phyloP scores from a whole-genome alignment of 2,113 vertebrate genomes.

The Mustela nigripes region DNA sequence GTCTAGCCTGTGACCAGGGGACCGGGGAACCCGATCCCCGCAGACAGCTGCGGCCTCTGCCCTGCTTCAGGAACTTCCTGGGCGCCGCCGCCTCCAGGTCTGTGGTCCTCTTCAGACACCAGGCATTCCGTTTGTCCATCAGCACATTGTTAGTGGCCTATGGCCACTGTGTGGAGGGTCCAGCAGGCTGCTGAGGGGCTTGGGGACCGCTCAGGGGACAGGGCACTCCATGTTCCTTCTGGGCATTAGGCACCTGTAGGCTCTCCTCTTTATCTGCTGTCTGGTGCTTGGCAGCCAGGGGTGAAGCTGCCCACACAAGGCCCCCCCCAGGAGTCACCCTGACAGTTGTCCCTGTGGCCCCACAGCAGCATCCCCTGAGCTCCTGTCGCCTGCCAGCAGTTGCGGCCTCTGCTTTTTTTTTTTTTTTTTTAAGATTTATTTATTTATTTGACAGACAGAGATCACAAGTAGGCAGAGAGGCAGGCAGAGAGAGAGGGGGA shows the following conservation, averaged over 20 bases:
- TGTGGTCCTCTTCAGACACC: neutral
- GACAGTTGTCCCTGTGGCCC: neutral
- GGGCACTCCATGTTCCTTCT: neutral
- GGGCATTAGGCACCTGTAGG: no score
- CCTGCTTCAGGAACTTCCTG: accelerated
- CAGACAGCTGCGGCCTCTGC: neutral
- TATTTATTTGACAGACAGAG: no score
- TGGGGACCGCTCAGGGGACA: neutral
- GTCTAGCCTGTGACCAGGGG: neutral
- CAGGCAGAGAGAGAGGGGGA: no score
- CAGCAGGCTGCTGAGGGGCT: neutral
- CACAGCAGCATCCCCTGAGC: neutral
- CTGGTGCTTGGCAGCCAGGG: neutral
- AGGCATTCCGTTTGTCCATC: neutral
- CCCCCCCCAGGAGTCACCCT: neutral
- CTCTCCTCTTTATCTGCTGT: neutral
- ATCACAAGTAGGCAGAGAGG: no score
- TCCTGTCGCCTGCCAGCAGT: neutral
- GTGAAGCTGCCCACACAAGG: neutral
- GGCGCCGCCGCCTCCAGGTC: accelerated
- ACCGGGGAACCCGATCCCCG: accelerated
- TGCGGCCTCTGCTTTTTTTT: no score
- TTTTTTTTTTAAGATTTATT: no score
- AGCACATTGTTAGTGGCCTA: neutral
- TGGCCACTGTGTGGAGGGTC: accelerated